These are phyloP conservation scores for Micrastur ruficollis DNA, from an alignment of 2,797 vertebrate species.

Conservation along the genomic window DNA sequence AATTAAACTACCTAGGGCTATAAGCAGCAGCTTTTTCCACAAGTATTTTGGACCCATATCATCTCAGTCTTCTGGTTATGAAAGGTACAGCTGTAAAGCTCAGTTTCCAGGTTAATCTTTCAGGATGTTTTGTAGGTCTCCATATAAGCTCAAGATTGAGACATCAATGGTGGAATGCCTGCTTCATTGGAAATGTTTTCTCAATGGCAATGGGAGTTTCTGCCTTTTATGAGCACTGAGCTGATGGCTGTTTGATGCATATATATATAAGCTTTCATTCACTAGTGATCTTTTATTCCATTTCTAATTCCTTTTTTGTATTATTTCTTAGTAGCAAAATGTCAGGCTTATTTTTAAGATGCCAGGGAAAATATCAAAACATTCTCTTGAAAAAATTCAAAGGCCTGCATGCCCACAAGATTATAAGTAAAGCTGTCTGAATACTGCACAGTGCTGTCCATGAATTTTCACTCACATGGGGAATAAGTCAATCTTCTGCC, in stretches of 20 bases:
- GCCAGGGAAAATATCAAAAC: constrained; percentile 43
- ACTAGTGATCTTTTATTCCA: constrained; percentile 3
- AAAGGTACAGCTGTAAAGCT: not conserved
- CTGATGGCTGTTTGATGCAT: not conserved
- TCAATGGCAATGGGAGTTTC: not conserved
- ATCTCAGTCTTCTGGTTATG: not conserved
- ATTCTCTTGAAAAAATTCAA: not conserved
- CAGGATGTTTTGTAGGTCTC: not conserved
- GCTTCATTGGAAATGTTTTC: not conserved
- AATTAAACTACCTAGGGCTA: not conserved
- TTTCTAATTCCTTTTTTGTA: constrained; percentile 8
- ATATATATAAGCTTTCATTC: not conserved
- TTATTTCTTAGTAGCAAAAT: not conserved
- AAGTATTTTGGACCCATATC: not conserved
- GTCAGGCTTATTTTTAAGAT: constrained; percentile 31
- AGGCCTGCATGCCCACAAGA: not conserved
- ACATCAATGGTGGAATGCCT: not conserved
- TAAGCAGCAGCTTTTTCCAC: not conserved
- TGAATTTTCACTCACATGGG: not conserved
- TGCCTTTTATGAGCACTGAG: not conserved
- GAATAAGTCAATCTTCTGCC: not conserved
- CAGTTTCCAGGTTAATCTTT: not conserved
- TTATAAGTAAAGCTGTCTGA: constrained; percentile 9
- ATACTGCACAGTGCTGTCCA: not conserved
- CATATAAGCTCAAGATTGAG: not conserved